Base-by-base conservation (phyloP, 2,888 invertebrate species). In the Willowsia nigromaculata region DNA sequence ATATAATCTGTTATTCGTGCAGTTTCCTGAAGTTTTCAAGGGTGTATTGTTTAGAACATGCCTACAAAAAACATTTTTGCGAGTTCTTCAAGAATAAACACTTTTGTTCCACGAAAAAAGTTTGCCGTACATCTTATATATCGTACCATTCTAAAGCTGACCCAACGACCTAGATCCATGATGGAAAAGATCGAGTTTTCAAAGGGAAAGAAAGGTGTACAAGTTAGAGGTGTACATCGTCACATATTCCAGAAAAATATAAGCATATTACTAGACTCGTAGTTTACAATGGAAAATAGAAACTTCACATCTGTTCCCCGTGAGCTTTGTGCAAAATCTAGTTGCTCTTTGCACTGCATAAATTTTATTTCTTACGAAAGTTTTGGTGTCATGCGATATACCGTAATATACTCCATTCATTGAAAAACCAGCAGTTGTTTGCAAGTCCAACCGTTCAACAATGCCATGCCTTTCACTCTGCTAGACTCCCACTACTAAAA, bases 141-240 rank as follows among this genome's bases (percentile, higher is more conserved):
- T 15, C 74, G 25, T 6, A 7, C 5, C 27, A 5, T 6, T 43
- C 33, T n/a, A 74, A 30, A 33, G 76, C 50, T 33, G 50, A 53
- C n/a, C 30, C 18, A 30, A n/a, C 84, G 71, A 84, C 84, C 84
- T 11, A 68, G 47, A 83, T 65, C 47, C 84, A 84, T 84, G 71
- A 84, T 68, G 71, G 71, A 71, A 84, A 83, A 43, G 40, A 71
- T 71, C 18, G 82, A 25, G 27, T 71, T 43, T 71, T n/a, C n/a
- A 25, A n/a, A 53, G 56, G 56, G 53, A 25, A 50, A 83, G 30
- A 30, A 71, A 71, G 53, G 33, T 68, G 76, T 27, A 78, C 33
- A 78, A 78, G 37, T 33, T 68, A 37, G 76, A 33, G 50, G n/a
- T 78, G 53, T 50, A 53, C 30, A 11, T 30, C 33, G 18, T 18